A percentile compares a stretch with the other conserved stretches of the same genome.
These are phyloP conservation scores for Drosophila trichaetosa DNA, from an alignment of 2,888 invertebrate species.

Conservation along the genomic window DNA sequence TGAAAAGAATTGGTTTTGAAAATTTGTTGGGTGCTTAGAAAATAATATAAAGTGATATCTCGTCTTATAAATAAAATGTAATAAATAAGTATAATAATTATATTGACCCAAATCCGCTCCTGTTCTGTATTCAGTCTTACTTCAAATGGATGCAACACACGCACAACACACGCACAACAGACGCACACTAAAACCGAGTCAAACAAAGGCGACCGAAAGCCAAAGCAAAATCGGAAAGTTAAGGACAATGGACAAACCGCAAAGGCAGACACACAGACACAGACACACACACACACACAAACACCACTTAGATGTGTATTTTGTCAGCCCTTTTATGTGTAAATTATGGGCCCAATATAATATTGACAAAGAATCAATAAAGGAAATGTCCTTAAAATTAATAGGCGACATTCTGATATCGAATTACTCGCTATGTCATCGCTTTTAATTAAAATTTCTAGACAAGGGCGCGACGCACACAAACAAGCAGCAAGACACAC, in stretches of 20 bases:
- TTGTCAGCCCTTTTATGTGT: constrained; percentile 74
- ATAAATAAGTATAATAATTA: not conserved
- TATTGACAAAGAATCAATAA: constrained; percentile 82
- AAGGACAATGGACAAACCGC: constrained; percentile 53
- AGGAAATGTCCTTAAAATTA: constrained; percentile 82
- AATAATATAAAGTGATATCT: not conserved
- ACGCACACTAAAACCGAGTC: constrained; percentile 6
- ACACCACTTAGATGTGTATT: constrained; percentile 6
- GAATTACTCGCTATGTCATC: constrained; percentile 84
- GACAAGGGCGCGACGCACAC: constrained; percentile 65
- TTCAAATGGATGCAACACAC: constrained; percentile 53
- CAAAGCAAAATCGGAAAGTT: constrained; percentile 47
- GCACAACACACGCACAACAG: constrained; percentile 26
- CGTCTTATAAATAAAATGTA: not conserved
- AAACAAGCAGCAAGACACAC: constrained; percentile 21
- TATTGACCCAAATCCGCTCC: constrained; percentile 7
- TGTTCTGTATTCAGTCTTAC: constrained; percentile 7
- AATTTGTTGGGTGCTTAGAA: not conserved
- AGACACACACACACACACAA: not conserved
- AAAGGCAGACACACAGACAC: constrained; percentile 18
- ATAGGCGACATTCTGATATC: constrained; percentile 82
- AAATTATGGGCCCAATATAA: constrained; percentile 79
- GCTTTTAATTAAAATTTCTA: constrained; percentile 84
- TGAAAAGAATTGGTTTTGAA: not conserved
- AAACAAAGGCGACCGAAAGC: constrained; percentile 44